A percentile compares a stretch with the other conserved stretches of the same genome.
Evolutionary conservation across 2,888 invertebrate genomes (phyloP).

Genomic region (Odiellus spinosus): DNA sequence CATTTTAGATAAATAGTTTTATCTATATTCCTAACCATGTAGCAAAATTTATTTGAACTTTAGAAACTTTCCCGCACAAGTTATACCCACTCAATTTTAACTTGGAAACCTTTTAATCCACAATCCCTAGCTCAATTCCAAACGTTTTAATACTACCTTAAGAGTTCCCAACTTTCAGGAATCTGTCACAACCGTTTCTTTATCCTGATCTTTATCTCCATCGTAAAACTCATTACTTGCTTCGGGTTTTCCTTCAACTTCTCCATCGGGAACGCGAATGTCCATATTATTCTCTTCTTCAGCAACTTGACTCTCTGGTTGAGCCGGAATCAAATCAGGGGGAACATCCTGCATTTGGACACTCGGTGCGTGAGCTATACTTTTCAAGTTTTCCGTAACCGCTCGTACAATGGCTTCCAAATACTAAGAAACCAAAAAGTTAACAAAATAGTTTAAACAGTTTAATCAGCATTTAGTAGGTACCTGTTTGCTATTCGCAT

Average conservation of each 20-base stretch:
- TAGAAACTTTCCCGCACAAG: too few species aligned
- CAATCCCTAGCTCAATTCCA: too few species aligned
- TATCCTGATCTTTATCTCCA: constrained; percentile 77
- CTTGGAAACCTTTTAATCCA: too few species aligned
- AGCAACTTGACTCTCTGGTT: constrained; percentile 43
- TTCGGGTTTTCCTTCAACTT: constrained; percentile 52
- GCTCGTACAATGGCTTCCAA: constrained; percentile 71
- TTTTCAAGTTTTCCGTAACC: constrained; percentile 39
- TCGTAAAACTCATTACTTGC: constrained; percentile 76
- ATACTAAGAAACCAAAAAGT: too few species aligned
- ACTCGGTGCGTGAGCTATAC: constrained; percentile 32
- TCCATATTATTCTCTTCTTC: constrained; percentile 68
- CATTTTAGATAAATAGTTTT: too few species aligned
- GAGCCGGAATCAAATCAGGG: constrained; percentile 46
- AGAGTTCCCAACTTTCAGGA: not conserved
- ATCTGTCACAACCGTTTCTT: constrained; percentile 24
- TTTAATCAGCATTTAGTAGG: constrained; percentile 3
- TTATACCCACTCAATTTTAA: too few species aligned
- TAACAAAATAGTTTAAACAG: not conserved
- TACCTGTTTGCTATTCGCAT: constrained; percentile 74
- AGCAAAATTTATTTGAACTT: too few species aligned
- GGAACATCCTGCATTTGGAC: constrained; percentile 97
- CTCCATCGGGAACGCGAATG: constrained; percentile 47
- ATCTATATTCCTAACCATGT: too few species aligned
- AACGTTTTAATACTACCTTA: too few species aligned